These are phyloP conservation scores for Sphaeridia pumilis DNA, from an alignment of 2,888 invertebrate genomes.

Conservation along the genomic window DNA sequence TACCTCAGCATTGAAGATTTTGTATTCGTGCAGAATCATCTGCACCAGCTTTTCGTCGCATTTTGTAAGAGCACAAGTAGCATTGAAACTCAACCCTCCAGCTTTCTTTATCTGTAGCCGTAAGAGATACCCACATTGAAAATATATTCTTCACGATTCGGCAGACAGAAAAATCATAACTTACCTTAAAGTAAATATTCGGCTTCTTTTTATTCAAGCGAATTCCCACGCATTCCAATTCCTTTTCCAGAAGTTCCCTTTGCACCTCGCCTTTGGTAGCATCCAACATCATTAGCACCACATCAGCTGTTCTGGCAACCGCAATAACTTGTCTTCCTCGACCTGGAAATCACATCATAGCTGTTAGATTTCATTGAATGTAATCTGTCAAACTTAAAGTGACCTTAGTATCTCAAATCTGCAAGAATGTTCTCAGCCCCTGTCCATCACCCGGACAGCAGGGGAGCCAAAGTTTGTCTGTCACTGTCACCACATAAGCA, in stretches of 20 bases:
- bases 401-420: not conserved
- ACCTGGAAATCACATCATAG: conserved; percentile 12
- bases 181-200: conserved; percentile 94
- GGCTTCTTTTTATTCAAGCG: conserved; percentile 89
- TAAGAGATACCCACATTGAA: not conserved
- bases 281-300: conserved; percentile 98
- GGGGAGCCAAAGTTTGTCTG: conserved; percentile 3
- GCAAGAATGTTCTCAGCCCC: conserved; percentile 6
- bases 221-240: conserved; percentile 95
- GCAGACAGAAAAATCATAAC: not conserved
- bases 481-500: conserved; percentile 2
- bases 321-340: conserved; percentile 61
- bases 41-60: conserved; percentile 96
- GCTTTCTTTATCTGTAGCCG: conserved; percentile 70
- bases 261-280: conserved; percentile 97
- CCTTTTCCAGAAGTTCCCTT: conserved; percentile 75
- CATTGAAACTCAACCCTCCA: conserved; percentile 92
- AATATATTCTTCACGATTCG: not conserved
- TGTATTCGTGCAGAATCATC: conserved; percentile 95
- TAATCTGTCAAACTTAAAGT: conserved; percentile 3
- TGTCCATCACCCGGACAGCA: conserved; percentile 1
- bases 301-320: conserved; percentile 93
- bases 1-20: conserved; percentile 88
- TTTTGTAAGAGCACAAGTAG: conserved; percentile 83
- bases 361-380: not conserved